These are phyloP conservation scores for Agriopis marginaria DNA, from an alignment of 2,888 invertebrate species.

Conservation along the genomic window DNA sequence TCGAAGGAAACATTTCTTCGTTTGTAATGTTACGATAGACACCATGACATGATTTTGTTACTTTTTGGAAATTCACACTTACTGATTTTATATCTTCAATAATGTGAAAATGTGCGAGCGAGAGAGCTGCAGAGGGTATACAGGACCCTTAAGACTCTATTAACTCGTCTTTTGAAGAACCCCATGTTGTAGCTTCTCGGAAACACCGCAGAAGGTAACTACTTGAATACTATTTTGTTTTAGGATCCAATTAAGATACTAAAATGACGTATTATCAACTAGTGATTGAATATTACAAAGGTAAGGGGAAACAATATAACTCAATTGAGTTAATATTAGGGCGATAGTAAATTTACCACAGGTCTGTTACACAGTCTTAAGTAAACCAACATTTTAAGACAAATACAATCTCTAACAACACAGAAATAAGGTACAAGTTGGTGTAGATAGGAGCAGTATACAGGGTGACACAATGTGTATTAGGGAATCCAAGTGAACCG, in stretches of 20 bases:
- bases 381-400: not conserved
- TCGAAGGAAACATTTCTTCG: too few species aligned
- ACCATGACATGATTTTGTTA: too few species aligned
- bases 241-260: constrained; percentile 20
- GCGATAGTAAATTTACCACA: constrained; percentile 70
- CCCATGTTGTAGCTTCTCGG: too few species aligned
- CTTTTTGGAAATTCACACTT: too few species aligned
- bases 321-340: constrained; percentile 72
- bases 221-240: constrained; percentile 6
- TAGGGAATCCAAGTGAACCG: constrained; percentile 70
- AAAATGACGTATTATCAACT: constrained; percentile 35
- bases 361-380: constrained; percentile 48
- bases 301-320: constrained; percentile 72
- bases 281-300: constrained; percentile 73
- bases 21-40: too few species aligned
- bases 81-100: too few species aligned
- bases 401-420: constrained; percentile 38
- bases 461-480: constrained; percentile 69
- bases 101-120: too few species aligned
- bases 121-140: too few species aligned
- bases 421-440: constrained; percentile 48
- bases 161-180: too few species aligned
- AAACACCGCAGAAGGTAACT: not conserved
- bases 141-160: too few species aligned
- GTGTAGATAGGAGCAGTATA: constrained; percentile 37